Base-by-base conservation (phyloP, 1,140 invertebrate species). In the roundworm (Caenorhabditis elegans) region DNA sequence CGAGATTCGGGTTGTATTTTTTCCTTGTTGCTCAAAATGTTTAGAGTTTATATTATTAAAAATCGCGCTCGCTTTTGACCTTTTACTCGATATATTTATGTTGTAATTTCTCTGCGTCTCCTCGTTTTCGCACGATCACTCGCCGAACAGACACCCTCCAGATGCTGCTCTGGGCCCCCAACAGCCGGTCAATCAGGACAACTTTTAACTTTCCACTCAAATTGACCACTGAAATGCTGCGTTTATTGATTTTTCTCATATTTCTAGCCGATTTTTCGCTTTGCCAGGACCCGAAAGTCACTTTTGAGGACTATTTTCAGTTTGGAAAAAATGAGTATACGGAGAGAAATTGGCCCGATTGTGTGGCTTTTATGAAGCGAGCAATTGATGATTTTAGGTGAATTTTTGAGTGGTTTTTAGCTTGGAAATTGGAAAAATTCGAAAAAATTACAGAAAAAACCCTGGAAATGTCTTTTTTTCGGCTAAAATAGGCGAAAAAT, bases 361-460 rank as follows among this genome's bases (percentile, higher is more conserved):
- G 80, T 47, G 53, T 81, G 4, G 60, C 80, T 26, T 81, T 51
- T 81, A 81, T 81, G 80, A 49, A 60, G 28, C 51, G 75, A 36
- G 36, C 80, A 13, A 81, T 81, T 31, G 80, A 81, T 43, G 80
- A 81, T 81, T 81, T 81, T 76, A 47, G 36, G 80, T 81, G 13
- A 76, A 28, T 51, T 78, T 49, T 46, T 3, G n/a, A 19, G 22
- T 53, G 2, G n/a, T 11, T 24, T 51, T 34, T 49, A 51, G 19
- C 36, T 53, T 31, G 15, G 4, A 53, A 24, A 48, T 17, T 48
- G 5, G 17, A 17, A 19, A 26, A 15, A 43, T 78, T 43, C 11
- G 39, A n/a, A 11, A 36, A 39, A 75, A 19, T n/a, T 2, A n/a
- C n/a, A n/a, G n/a, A n/a, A n/a, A n/a, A n/a, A n/a, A n/a, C n/a